Base-by-base conservation (phyloP, 2,113 vertebrate genomes). In the Mandrillus leucophaeus region DNA sequence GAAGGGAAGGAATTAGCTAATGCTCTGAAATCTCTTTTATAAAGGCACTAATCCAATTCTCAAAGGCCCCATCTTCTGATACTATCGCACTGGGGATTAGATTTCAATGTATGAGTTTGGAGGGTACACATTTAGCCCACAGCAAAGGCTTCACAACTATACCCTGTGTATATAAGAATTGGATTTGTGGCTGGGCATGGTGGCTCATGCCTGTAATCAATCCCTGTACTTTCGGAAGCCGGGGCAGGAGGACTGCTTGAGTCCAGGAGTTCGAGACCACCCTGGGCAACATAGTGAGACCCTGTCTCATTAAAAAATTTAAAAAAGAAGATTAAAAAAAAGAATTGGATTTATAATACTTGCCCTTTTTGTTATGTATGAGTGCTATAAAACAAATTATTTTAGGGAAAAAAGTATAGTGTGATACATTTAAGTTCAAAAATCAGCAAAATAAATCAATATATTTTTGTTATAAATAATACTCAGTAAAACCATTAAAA, bases 311-410 rank as follows among this genome's bases (percentile, higher is more conserved):
- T 13, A 30, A 64, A 61, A 61, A 13, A 61, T 50, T 13, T 13
- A 6, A 64, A 64, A 59, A 59, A 59, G 11, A 64, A 64, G 27
- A 64, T 64, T 64, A 3, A 64, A 64, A 64, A 30, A 64, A 64
- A 68, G 66, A 68, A 97, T 97, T 90, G 85, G 45, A 96, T 96
- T 97, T 98, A 95, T 96, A 98, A 95, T 95, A 93, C 79, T 91
- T 95, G 95, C 88, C 87, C n/a, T 61, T 98, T 97, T 98, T 98
- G 93, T 98, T 98, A 98, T 64, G 75, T 92, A 94, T 94, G 76
- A 98, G 97, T 2, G 92, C 98, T 98, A 97, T 78, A 97, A 98
- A 97, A 97, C 96, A 98, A 98, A 98, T 97, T 97, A 97, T 97
- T 98, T 96, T 94, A 87, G 98, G 98, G 96, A 93, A 83, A 43